These are phyloP conservation scores for Geotrypetes seraphini DNA, from an alignment of 2,797 vertebrate genomes.

Conservation along the genomic window DNA sequence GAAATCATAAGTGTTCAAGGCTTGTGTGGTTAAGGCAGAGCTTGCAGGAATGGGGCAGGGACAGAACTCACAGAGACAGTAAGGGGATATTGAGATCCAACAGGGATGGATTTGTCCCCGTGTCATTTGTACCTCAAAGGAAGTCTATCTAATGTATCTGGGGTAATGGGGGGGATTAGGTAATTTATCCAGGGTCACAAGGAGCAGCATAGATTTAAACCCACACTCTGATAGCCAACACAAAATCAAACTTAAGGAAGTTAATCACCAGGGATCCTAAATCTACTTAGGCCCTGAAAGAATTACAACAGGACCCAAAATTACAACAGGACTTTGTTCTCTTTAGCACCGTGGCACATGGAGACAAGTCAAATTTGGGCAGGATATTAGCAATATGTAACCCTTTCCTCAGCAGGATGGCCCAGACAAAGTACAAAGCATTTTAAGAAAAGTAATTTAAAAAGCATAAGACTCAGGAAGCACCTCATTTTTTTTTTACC, in stretches of 20 bases:
- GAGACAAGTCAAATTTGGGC: constrained; percentile 11
- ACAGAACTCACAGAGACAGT: too few relatives aligned
- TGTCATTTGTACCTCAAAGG: too few relatives aligned
- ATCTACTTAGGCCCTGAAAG: not conserved
- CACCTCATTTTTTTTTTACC: constrained; percentile 39
- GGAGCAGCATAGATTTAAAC: too few relatives aligned
- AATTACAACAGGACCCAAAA: constrained; percentile 12
- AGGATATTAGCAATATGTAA: constrained; percentile 9
- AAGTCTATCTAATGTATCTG: too few relatives aligned
- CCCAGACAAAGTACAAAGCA: constrained; percentile 19
- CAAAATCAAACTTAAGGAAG: not conserved
- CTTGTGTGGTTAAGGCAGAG: too few relatives aligned
- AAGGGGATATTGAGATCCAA: too few relatives aligned
- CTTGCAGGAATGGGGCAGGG: too few relatives aligned
- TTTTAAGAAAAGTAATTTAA: constrained; percentile 46
- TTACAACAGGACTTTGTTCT: constrained; percentile 15
- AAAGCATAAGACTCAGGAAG: constrained; percentile 28
- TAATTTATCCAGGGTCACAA: too few relatives aligned
- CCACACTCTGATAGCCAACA: not conserved
- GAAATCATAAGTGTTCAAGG: too few relatives aligned
- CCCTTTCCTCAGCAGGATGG: constrained; percentile 30
- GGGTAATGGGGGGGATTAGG: too few relatives aligned
- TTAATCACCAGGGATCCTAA: constrained; percentile 1
- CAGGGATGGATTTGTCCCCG: too few relatives aligned
- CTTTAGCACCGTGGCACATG: not conserved